Evolutionary conservation across 2,888 invertebrate species (phyloP).

Genomic region (Archaeoteleia sp.): DNA sequence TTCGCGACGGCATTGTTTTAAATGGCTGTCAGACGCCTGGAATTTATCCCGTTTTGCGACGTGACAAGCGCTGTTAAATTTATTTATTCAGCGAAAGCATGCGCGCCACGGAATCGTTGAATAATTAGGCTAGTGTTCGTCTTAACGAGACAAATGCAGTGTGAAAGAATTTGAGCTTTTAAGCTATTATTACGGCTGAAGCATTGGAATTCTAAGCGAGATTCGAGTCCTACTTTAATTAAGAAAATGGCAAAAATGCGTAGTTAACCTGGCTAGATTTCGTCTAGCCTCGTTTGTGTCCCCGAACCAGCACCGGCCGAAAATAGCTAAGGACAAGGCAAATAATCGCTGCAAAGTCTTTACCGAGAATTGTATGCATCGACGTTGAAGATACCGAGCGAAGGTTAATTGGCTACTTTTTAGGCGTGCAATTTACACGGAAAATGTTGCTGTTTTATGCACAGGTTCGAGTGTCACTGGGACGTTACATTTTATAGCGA

Average conservation of each 20-base stretch:
- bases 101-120: conserved; percentile 41
- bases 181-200: conserved; percentile 22
- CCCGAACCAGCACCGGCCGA: too few relatives aligned
- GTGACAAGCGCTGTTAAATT: conserved; percentile 73
- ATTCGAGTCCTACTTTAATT: conserved; percentile 27
- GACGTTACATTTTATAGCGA: conserved; percentile 21
- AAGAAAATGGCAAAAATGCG: not conserved
- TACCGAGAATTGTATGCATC: too few relatives aligned
- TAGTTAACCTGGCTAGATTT: too few relatives aligned
- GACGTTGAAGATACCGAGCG: too few relatives aligned
- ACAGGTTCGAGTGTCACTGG: conserved; percentile 21
- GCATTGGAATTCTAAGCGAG: conserved; percentile 13
- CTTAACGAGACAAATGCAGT: conserved; percentile 39
- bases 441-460: conserved; percentile 26
- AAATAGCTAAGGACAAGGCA: too few relatives aligned
- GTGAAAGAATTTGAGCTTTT: conserved; percentile 37
- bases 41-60: conserved; percentile 74
- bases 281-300: too few relatives aligned
- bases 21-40: conserved; percentile 73
- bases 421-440: conserved; percentile 10
- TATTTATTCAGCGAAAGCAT: conserved; percentile 65
- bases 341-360: too few relatives aligned
- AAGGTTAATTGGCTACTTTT: too few relatives aligned
- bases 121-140: conserved; percentile 49
- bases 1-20: conserved; percentile 74